These are phyloP conservation scores for Parotia lawesii DNA, from an alignment of 2,113 vertebrate genomes.

Conservation along the genomic window DNA sequence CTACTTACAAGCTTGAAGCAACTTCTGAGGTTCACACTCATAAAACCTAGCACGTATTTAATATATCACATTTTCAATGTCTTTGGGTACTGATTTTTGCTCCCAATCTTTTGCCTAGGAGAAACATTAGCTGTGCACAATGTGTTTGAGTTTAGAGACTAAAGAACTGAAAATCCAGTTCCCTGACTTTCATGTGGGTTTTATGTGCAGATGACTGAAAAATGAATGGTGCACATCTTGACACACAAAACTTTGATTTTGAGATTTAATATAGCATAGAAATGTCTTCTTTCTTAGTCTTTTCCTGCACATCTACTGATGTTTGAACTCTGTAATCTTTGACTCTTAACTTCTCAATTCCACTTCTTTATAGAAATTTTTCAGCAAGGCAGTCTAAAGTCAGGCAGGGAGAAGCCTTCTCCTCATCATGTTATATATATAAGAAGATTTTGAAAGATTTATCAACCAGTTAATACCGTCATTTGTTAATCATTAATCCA, in stretches of 20 bases:
- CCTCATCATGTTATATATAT: neutral
- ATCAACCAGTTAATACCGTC: neutral
- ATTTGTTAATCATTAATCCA: conserved; percentile 8
- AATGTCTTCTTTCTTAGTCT: neutral
- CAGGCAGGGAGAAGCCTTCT: neutral
- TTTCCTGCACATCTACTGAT: neutral
- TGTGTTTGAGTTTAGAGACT: neutral
- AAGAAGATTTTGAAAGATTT: neutral
- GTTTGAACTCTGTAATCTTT: neutral
- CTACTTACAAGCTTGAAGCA: neutral
- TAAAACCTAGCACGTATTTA: neutral
- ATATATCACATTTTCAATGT: neutral
- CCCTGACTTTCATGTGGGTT: neutral
- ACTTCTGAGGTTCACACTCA: neutral
- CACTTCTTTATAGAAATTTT: neutral
- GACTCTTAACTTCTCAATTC: neutral
- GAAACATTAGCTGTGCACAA: neutral
- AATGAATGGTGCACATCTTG: neutral
- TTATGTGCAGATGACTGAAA: neutral
- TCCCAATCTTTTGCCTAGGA: neutral
- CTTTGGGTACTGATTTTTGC: neutral
- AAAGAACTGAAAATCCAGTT: neutral
- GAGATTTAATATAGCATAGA: neutral
- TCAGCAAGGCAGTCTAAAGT: neutral
- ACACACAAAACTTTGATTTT: neutral